A percentile compares a stretch with the other conserved stretches of the same genome.
phyloP scores from a whole-genome alignment of 1,140 invertebrate genomes.

The Parapsyche elsis region DNA sequence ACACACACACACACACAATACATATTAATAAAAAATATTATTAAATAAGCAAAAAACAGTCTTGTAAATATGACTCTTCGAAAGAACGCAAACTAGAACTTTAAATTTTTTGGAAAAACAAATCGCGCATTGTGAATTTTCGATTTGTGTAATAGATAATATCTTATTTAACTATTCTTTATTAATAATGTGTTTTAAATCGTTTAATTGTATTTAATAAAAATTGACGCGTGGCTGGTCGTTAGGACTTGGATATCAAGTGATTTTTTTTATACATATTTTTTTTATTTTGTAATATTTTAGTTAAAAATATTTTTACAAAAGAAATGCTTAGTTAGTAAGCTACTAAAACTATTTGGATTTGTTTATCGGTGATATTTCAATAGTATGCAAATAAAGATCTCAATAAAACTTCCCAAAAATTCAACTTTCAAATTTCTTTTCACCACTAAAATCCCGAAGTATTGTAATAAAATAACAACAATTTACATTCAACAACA shows the following conservation, averaged over 20 bases:
- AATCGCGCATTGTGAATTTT: neutral
- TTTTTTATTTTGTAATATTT: constrained; percentile 15
- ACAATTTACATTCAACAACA: no score
- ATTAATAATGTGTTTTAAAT: constrained; percentile 18
- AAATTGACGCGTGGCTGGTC: constrained; percentile 23
- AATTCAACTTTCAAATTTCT: constrained; percentile 1
- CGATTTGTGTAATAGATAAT: neutral
- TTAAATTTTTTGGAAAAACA: neutral
- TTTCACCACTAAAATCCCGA: neutral
- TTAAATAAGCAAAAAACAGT: no score
- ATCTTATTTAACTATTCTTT: neutral
- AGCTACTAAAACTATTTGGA: constrained; percentile 38
- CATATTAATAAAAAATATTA: no score
- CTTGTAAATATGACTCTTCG: no score
- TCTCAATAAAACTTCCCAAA: constrained; percentile 54
- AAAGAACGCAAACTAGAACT: no score
- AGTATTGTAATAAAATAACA: no score
- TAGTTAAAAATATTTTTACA: constrained; percentile 19
- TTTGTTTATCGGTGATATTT: constrained; percentile 54
- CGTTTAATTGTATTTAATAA: constrained; percentile 8
- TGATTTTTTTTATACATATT: constrained; percentile 27
- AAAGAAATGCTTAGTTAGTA: constrained; percentile 6
- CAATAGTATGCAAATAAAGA: constrained; percentile 53
- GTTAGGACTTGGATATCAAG: constrained; percentile 7
- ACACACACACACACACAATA: neutral